phyloP scores from a whole-genome alignment of 2,113 vertebrate species.

The Anguilla japonica region DNA sequence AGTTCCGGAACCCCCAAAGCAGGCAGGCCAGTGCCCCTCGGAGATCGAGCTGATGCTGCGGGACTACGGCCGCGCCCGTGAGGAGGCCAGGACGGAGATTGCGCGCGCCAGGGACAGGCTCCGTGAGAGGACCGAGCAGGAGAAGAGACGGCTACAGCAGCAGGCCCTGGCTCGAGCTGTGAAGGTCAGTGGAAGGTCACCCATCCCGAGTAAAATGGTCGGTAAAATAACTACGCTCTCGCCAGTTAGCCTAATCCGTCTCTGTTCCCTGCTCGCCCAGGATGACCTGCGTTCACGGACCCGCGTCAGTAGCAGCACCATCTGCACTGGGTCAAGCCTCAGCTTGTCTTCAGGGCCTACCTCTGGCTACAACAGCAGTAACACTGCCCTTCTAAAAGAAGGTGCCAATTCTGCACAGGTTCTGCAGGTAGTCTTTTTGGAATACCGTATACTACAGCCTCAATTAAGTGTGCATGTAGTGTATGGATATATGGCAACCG shows the following conservation, averaged over 20 bases:
- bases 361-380: conserved; percentile 93
- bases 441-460: background rate
- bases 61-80: conserved; percentile 84
- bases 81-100: conserved; percentile 89
- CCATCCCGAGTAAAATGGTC: background rate
- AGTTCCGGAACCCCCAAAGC: conserved; percentile 61
- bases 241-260: background rate
- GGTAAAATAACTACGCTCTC: background rate
- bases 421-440: conserved; percentile 56
- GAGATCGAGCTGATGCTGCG: conserved; percentile 82
- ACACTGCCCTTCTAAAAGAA: conserved; percentile 64
- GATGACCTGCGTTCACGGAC: conserved; percentile 81
- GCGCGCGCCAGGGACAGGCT: conserved; percentile 81
- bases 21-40: conserved; percentile 67
- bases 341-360: conserved; percentile 91
- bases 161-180: conserved; percentile 74
- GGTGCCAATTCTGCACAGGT: conserved; percentile 51
- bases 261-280: conserved; percentile 53
- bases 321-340: conserved; percentile 82
- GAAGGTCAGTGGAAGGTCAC: conserved; percentile 62
- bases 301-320: conserved; percentile 79
- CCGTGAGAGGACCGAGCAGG: conserved; percentile 80
- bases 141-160: conserved; percentile 82
- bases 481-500: background rate
- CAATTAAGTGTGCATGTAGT: background rate